phyloP scores from a whole-genome alignment of 2,797 vertebrate genomes.

The Pseudochaenichthys georgianus region DNA sequence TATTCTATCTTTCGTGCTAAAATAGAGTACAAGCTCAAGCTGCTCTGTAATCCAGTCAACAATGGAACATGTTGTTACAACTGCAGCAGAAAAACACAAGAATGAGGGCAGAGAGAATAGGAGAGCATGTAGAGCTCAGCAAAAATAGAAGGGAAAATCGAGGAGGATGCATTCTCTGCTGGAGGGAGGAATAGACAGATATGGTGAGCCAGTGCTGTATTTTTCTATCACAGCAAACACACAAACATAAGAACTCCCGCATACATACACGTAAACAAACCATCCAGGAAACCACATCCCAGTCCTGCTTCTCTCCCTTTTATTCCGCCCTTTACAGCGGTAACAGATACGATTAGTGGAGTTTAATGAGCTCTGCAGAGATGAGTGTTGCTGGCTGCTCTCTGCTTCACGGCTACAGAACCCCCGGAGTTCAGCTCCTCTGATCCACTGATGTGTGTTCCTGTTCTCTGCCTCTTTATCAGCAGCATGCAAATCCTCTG shows the following conservation, averaged over 20 bases:
- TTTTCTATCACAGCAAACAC: constrained; percentile 33
- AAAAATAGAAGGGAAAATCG: constrained; percentile 38
- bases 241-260: constrained; percentile 22
- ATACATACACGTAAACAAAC: constrained; percentile 14
- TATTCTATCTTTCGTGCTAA: constrained; percentile 37
- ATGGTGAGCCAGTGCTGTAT: constrained; percentile 41
- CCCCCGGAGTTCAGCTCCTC: constrained; percentile 59
- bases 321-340: constrained; percentile 60
- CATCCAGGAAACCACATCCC: constrained; percentile 58
- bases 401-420: constrained; percentile 53
- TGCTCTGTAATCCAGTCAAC: constrained; percentile 52
- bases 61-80: constrained; percentile 64
- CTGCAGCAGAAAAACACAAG: constrained; percentile 49
- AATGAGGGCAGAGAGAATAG: constrained; percentile 63
- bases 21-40: constrained; percentile 33
- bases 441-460: constrained; percentile 23
- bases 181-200: constrained; percentile 51
- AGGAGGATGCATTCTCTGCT: constrained; percentile 47
- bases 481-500: constrained; percentile 22
- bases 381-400: constrained; percentile 59
- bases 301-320: constrained; percentile 53
- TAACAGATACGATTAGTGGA: constrained; percentile 74
- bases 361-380: constrained; percentile 82
- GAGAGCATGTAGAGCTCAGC: constrained; percentile 55
- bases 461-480: constrained; percentile 37